A percentile compares a stretch with the other conserved stretches of the same genome.
Conservation (phyloP, 2,797 vertebrate species). For the Microctenopoma lineatum region DNA sequence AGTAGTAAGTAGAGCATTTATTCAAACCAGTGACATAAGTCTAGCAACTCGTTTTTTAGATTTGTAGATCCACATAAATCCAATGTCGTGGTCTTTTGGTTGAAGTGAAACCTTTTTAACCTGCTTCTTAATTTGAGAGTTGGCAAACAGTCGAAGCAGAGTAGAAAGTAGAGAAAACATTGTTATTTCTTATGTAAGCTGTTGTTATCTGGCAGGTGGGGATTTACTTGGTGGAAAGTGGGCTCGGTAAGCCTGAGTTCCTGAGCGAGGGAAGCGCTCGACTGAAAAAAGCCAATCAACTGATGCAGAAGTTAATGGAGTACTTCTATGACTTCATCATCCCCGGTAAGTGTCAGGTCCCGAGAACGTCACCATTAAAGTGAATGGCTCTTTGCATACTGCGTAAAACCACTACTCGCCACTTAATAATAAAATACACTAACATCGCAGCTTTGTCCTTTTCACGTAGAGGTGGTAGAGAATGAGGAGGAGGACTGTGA, state of each 20-base stretch:
- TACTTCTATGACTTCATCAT: conserved; percentile 91
- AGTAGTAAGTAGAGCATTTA: neutral
- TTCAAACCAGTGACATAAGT: neutral
- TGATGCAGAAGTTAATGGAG: conserved; percentile 96
- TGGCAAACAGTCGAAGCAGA: too few relatives aligned
- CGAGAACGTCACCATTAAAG: neutral
- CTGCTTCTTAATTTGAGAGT: neutral
- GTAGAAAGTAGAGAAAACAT: neutral
- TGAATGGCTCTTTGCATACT: too few relatives aligned
- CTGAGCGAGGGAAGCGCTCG: conserved; percentile 92
- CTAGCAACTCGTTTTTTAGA: neutral
- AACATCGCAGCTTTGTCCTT: too few relatives aligned
- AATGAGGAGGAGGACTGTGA: conserved; percentile 93
- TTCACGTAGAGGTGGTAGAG: conserved; percentile 86
- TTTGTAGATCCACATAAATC: too few relatives aligned
- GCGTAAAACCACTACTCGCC: too few relatives aligned
- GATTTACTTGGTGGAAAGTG: conserved; percentile 91
- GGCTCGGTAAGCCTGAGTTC: conserved; percentile 90
- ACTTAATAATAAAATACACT: too few relatives aligned
- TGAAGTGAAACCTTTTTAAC: neutral
- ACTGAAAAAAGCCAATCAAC: conserved; percentile 92
- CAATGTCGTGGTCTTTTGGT: neutral
- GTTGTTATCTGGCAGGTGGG: conserved; percentile 83
- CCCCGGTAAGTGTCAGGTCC: conserved; percentile 84
- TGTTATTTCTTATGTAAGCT: neutral